Percentiles rank a stretch among this genome's conserved stretches.
These are phyloP conservation scores for Pollenia angustigena DNA, from an alignment of 2,888 invertebrate genomes.

Conservation along the genomic window DNA sequence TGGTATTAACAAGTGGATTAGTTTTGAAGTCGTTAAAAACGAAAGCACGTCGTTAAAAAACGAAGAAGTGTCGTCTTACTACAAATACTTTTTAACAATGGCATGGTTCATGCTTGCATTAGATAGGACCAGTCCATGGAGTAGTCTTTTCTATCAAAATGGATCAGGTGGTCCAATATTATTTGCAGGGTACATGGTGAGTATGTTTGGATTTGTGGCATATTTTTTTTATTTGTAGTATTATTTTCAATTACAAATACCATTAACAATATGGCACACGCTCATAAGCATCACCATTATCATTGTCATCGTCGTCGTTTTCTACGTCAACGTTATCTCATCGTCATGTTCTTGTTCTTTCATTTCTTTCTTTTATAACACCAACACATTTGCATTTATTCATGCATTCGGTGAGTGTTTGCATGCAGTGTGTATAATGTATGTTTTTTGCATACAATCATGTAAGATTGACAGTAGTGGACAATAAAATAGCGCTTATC, in stretches of 20 bases:
- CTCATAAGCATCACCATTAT: constrained; percentile 44
- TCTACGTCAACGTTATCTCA: neutral
- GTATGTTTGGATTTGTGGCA: constrained; percentile 33
- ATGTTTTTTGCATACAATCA: neutral
- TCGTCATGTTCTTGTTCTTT: constrained; percentile 19
- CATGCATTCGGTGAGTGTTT: constrained; percentile 2
- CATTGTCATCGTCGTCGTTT: constrained; percentile 11
- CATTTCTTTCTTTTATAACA: constrained; percentile 35
- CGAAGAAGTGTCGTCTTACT: too few species aligned
- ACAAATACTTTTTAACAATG: too few species aligned
- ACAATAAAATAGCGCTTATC: neutral
- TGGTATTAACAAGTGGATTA: too few species aligned
- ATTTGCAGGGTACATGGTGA: too few species aligned
- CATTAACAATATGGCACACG: constrained; percentile 66
- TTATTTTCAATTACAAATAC: constrained; percentile 62
- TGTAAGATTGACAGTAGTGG: constrained; percentile 7
- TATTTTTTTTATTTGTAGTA: constrained; percentile 2
- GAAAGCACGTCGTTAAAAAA: too few species aligned
- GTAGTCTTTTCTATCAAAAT: too few species aligned
- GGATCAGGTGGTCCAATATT: too few species aligned
- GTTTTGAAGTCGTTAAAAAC: too few species aligned
- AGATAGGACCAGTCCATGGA: too few species aligned
- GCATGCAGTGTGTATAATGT: neutral
- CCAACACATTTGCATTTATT: constrained; percentile 48
- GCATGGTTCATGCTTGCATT: too few species aligned